Conservation (phyloP, 2,888 invertebrate species). For the Acronicta aceris region DNA sequence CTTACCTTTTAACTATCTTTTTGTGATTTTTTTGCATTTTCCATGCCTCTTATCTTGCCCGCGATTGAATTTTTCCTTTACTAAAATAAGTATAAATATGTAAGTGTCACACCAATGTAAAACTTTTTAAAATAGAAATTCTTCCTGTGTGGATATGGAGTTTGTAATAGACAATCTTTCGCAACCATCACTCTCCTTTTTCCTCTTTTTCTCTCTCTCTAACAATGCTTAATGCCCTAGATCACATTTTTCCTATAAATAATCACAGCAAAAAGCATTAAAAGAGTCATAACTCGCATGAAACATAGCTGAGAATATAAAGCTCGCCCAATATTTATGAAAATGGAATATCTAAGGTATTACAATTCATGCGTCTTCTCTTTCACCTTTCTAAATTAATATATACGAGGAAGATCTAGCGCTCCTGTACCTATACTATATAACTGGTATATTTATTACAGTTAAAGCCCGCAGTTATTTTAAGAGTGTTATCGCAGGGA, state of each 20-base stretch:
- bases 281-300: slow-evolving; percentile 13
- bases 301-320: slow-evolving; percentile 14
- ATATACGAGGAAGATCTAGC: slow-evolving; percentile 26
- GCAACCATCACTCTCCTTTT: neutral
- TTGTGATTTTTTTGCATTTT: no score
- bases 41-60: no score
- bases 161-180: no score
- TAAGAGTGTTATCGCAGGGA: no score
- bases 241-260: slow-evolving; percentile 5
- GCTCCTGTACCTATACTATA: slow-evolving; percentile 2
- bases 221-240: neutral
- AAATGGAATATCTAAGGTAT: slow-evolving; percentile 47
- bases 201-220: neutral
- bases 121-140: no score
- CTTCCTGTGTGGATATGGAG: no score
- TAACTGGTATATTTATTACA: neutral
- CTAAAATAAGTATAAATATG: no score
- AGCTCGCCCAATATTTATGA: slow-evolving; percentile 43
- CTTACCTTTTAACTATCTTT: no score
- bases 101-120: no score
- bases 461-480: no score
- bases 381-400: slow-evolving; percentile 37
- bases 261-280: slow-evolving; percentile 7
- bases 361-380: slow-evolving; percentile 19
- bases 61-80: no score